Evolutionary conservation across 2,797 vertebrate genomes (phyloP), one percentile per base, ranked within the genome.

Genomic region (Neosalanx taihuensis): DNA sequence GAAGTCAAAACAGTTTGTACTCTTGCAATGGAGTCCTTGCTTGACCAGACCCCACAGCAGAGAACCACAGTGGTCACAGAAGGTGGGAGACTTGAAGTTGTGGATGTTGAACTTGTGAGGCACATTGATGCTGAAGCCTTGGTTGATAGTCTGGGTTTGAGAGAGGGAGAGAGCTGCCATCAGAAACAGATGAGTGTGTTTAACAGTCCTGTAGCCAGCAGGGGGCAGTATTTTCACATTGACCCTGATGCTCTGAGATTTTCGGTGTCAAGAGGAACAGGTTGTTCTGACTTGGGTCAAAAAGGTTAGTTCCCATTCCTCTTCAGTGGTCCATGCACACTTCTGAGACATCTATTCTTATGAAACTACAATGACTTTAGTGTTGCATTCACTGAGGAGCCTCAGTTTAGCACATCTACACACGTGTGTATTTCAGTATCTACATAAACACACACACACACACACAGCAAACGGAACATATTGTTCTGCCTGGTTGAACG

Each of bases 21-120:
- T 96, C 93, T 97, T 97, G 89, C 97, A 99, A 81, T 98, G 97
- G 1, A 98, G 93, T 35, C 97, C 97, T 88, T 99, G 97, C 6
- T 92, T 82, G 84, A 99, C 90, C 20, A 99, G 89, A 0, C 97
- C 97, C 96, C 96, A 99, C 61, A 99, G 93, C 85, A 99, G 88
- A 0, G 97, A 99, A 49, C 97, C 97, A 0, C 97, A 99, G 91
- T 99, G 97, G 83, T 98, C 95, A 10, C 97, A 99, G 90, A 99
- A 99, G 0, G 97, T 96, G 0, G 95, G 97, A 64, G 96, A 94
- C 89, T 98, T 99, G 86, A 95, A 99, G 89, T 94, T 99, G 91
- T 98, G 97, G 70, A 93, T 76, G 7, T 79, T 94, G 90, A 99
- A 99, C 80, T 95, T 97, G 86, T 99, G 97, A 5, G 96, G 97